phyloP scores from a whole-genome alignment of 2,797 vertebrate species.

The Rhincodon typus region DNA sequence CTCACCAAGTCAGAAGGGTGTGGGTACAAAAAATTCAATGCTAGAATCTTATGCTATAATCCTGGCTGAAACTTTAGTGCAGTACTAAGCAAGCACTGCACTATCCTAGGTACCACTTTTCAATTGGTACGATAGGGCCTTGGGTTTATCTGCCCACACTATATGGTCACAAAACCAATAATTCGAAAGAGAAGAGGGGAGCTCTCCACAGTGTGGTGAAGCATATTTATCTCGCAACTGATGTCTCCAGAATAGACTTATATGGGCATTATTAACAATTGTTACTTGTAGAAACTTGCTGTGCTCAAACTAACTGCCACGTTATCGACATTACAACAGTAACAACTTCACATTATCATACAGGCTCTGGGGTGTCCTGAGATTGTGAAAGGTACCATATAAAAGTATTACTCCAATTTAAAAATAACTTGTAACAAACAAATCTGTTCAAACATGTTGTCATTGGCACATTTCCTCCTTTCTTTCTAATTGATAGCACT shows the following conservation, averaged over 20 bases:
- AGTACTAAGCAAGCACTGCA: not conserved
- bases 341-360: not conserved
- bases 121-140: not conserved
- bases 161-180: not conserved
- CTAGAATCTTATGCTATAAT: not conserved
- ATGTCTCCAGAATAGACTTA: not conserved
- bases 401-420: not conserved
- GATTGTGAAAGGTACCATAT: not conserved
- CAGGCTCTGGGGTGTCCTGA: not conserved
- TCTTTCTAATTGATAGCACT: no score
- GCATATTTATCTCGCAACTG: not conserved
- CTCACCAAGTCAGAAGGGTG: not conserved
- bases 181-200: not conserved
- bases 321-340: not conserved
- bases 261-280: not conserved
- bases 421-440: no score
- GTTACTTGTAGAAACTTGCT: not conserved
- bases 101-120: not conserved
- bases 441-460: no score
- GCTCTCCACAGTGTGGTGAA: not conserved
- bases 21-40: not conserved
- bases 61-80: not conserved
- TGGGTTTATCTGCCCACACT: not conserved
- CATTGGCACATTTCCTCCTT: no score
- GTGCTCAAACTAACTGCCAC: not conserved